A percentile compares a stretch with the other conserved stretches of the same genome.
Evolutionary conservation across 2,888 invertebrate genomes (phyloP).

Genomic region (Drosophila infuscata): DNA sequence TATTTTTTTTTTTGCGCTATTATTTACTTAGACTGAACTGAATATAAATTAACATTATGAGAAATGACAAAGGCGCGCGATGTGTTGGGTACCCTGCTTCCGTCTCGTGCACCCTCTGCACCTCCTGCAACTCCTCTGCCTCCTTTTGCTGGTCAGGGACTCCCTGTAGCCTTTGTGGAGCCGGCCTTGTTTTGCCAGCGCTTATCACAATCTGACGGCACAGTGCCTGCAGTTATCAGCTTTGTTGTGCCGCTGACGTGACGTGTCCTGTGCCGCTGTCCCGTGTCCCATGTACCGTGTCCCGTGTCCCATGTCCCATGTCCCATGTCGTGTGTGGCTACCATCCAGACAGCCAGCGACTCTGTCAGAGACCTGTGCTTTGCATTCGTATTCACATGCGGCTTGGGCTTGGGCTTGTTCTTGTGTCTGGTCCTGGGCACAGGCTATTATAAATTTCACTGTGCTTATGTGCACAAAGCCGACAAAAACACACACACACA

Average conservation of each 20-base stretch:
- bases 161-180: slow-evolving; percentile 11
- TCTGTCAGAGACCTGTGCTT: slow-evolving; percentile 40
- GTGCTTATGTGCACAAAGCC: slow-evolving; percentile 56
- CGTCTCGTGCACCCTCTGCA: slow-evolving; percentile 7
- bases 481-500: slow-evolving; percentile 30
- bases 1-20: slow-evolving; percentile 59
- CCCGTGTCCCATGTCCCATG: slow-evolving; percentile 5
- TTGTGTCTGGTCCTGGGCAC: slow-evolving; percentile 10
- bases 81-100: slow-evolving; percentile 52
- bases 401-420: slow-evolving; percentile 17
- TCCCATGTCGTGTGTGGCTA: slow-evolving; percentile 25
- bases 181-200: slow-evolving; percentile 31
- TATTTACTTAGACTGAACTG: slow-evolving; percentile 78
- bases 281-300: neutral
- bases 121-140: neutral
- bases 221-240: slow-evolving; percentile 64
- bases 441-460: slow-evolving; percentile 53
- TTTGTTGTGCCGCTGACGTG: slow-evolving; percentile 64
- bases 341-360: slow-evolving; percentile 34
- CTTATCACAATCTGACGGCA: slow-evolving; percentile 61
- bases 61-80: slow-evolving; percentile 74
- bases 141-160: slow-evolving; percentile 12
- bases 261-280: slow-evolving; percentile 49
- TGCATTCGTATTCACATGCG: neutral
- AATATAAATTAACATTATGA: slow-evolving; percentile 81